phyloP scores from a whole-genome alignment of 2,113 vertebrate genomes.

The Melierax canorus region DNA sequence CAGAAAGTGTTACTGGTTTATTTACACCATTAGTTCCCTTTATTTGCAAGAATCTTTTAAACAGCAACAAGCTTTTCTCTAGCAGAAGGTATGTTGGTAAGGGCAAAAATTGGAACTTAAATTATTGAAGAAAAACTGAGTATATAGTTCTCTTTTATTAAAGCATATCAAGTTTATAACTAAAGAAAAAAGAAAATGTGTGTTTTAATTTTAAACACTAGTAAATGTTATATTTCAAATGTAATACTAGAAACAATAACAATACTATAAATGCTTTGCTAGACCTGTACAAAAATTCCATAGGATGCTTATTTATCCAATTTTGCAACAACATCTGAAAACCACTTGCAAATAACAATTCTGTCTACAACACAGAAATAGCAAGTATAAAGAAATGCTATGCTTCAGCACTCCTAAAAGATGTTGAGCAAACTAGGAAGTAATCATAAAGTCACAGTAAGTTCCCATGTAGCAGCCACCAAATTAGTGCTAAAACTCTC shows the following conservation, averaged over 20 bases:
- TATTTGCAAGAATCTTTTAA: not conserved
- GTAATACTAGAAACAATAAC: not conserved
- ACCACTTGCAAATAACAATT: not conserved
- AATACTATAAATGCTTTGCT: not conserved
- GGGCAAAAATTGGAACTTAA: not conserved
- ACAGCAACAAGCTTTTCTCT: not conserved
- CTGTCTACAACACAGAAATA: not conserved
- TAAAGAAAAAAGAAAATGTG: not conserved
- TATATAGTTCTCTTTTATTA: not conserved
- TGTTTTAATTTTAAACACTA: not conserved
- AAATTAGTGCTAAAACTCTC: not conserved
- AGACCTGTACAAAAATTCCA: not conserved
- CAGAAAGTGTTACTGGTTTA: not conserved
- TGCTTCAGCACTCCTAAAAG: not conserved
- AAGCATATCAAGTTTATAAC: not conserved
- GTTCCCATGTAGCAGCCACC: not conserved
- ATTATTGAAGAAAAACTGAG: not conserved
- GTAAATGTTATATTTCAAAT: not conserved
- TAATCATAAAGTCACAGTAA: not conserved
- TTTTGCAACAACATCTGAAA: not conserved
- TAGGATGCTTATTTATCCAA: not conserved
- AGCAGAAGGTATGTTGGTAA: not conserved
- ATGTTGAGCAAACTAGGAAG: not conserved
- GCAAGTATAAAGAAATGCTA: not conserved
- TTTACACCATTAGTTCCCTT: not conserved